These are phyloP conservation scores for Syngnathus acus DNA, from an alignment of 2,797 vertebrate species.

Conservation along the genomic window DNA sequence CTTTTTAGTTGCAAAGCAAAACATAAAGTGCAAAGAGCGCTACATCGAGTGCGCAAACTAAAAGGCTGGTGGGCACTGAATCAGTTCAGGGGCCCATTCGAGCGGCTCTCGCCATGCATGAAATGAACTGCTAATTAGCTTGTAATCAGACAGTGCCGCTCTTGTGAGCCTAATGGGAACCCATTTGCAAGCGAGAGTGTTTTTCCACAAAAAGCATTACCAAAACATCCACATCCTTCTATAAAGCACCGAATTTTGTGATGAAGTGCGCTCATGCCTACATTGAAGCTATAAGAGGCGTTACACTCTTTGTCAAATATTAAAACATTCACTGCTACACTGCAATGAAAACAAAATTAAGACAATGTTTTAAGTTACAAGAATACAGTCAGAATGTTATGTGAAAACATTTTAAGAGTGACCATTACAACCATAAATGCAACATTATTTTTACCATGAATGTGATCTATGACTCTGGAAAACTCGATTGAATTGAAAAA, in stretches of 20 bases:
- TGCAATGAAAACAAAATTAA: neutral
- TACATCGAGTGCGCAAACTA: conserved; percentile 50
- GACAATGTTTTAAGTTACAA: neutral
- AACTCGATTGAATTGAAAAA: too few relatives aligned
- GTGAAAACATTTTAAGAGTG: neutral
- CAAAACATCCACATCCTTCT: conserved; percentile 42
- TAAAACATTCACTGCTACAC: neutral
- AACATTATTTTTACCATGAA: too few relatives aligned
- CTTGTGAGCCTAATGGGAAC: conserved; percentile 67
- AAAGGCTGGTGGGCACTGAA: conserved; percentile 59
- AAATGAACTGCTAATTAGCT: conserved; percentile 71
- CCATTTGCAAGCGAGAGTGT: conserved; percentile 64
- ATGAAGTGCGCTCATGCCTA: conserved; percentile 29
- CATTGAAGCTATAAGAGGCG: conserved; percentile 17
- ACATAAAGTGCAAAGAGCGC: conserved; percentile 47
- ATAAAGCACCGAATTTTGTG: conserved; percentile 39
- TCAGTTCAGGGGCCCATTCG: conserved; percentile 59
- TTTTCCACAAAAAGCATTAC: conserved; percentile 56
- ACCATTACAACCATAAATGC: neutral
- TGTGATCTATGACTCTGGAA: too few relatives aligned
- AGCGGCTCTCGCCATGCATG: conserved; percentile 64
- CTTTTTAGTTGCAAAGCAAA: conserved; percentile 42
- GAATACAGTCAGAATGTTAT: neutral
- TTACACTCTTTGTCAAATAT: neutral
- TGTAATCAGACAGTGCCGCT: conserved; percentile 69